These are phyloP conservation scores for Gasterosteus aculeatus DNA, from an alignment of 2,113 vertebrate species.

Conservation along the genomic window DNA sequence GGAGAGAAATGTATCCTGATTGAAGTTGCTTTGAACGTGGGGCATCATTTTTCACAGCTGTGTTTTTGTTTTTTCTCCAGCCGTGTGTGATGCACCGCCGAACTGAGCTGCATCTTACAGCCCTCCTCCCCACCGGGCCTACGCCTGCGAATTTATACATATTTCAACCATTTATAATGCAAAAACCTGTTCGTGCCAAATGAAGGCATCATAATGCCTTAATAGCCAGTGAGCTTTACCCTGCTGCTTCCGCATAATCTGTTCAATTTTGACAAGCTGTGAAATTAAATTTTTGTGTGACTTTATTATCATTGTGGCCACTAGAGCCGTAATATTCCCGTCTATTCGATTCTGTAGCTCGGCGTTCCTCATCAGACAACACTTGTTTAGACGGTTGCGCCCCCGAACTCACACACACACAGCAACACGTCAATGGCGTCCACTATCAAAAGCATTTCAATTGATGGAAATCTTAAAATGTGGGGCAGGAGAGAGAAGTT, in stretches of 20 bases:
- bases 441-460: conserved; percentile 6
- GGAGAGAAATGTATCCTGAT: conserved; percentile 82
- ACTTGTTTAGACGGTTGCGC: conserved; percentile 9
- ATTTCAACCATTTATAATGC: conserved; percentile 78
- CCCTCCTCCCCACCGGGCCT: conserved; percentile 42
- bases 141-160: conserved; percentile 72
- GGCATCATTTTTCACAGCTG: conserved; percentile 80
- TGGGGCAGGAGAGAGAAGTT: conserved; percentile 25
- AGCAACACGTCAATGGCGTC: background rate
- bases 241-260: conserved; percentile 43
- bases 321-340: conserved; percentile 2
- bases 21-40: conserved; percentile 85
- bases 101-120: conserved; percentile 47
- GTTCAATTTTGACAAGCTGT: conserved; percentile 35
- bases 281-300: conserved; percentile 51
- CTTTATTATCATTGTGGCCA: conserved; percentile 32
- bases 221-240: conserved; percentile 57
- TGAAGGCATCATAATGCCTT: conserved; percentile 70
- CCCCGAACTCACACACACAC: background rate
- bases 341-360: background rate
- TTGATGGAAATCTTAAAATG: conserved; percentile 6
- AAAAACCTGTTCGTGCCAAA: conserved; percentile 72
- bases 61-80: conserved; percentile 46
- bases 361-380: background rate
- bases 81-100: conserved; percentile 55